phyloP scores from a whole-genome alignment of 2,797 vertebrate species.

The Hirundo rustica region DNA sequence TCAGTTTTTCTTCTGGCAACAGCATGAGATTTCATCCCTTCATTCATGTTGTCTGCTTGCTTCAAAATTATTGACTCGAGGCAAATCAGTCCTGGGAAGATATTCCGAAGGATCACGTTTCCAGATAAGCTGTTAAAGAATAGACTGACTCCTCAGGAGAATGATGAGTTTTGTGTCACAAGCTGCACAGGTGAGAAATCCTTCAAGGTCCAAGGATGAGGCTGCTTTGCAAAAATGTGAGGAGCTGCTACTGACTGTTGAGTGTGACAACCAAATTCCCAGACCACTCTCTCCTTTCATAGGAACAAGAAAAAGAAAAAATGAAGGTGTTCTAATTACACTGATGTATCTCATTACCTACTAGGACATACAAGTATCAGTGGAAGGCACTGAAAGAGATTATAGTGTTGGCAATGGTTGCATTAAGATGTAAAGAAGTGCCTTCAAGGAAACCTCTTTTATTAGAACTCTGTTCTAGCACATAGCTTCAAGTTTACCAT shows the following conservation, averaged over 20 bases:
- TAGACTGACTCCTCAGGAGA: neutral
- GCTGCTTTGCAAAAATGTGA: neutral
- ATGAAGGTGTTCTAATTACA: neutral
- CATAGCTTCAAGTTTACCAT: neutral
- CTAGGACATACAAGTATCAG: neutral
- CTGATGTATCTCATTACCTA: accelerated
- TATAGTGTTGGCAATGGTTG: neutral
- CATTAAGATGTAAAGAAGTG: neutral
- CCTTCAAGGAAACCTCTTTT: neutral
- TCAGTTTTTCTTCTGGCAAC: neutral
- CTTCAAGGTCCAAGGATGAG: neutral
- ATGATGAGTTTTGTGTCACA: neutral
- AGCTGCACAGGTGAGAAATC: neutral
- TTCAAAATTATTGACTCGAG: neutral
- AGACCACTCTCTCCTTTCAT: neutral
- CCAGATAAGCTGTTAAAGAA: neutral
- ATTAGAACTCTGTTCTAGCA: neutral
- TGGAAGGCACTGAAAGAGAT: neutral
- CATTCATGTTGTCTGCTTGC: neutral
- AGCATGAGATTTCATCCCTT: neutral
- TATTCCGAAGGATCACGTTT: neutral
- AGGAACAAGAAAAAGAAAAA: neutral
- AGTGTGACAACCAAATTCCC: neutral
- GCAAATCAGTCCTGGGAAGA: neutral
- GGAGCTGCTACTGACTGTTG: neutral